Base-by-base conservation (phyloP, 1,140 invertebrate genomes). In the Pseudachorutes palmiensis region DNA sequence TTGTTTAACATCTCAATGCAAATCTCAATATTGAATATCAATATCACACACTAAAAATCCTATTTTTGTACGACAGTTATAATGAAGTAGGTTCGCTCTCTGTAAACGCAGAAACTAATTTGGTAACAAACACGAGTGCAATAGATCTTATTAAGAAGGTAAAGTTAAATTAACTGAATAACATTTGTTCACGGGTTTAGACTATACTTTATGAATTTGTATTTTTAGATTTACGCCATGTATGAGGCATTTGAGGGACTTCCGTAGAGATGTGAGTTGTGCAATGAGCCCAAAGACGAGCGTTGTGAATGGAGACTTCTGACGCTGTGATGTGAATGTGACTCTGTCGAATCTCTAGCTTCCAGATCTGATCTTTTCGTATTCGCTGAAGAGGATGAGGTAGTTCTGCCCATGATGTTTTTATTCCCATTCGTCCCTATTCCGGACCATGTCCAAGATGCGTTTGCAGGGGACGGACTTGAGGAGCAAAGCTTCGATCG, bases 381-480 rank as follows among this genome's bases (percentile, higher is more conserved):
- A 58, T 68, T 62, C 30, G 45, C 66, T 12, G 71, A 70, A 26
- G 71, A 72, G 0, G 68, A 68, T 3, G 71, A 72, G 1, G 71
- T 70, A 2, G 68, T 62, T 29, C 66, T 57, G n/a, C n/a, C n/a
- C 33, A 71, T 68, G 29, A 68, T 62, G 58, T 72, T 67, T 30
- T 32, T 60, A 32, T 68, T 68, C 24, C 67, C 57, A 60, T 70
- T 65, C 0, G 49, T 58, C 16, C 68, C 72, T 61, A 72, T 66
- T 2, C 72, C 72, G 5, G 72, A 69, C 72, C 72, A 74, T 5
- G 72, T 74, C 72, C 72, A 74, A n/a, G 72, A 74, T 22, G 72
- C 69, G 33, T 64, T 62, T 1, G 64, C 26, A 1, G 51, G 51
- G 28, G 67, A 67, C 19, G 19, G 22, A n/a, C 36, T 29, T 5